Evolutionary conservation across 1,140 invertebrate genomes (phyloP), one percentile per base, ranked within the genome.

Genomic region (Leptinotarsa undecemlineata): DNA sequence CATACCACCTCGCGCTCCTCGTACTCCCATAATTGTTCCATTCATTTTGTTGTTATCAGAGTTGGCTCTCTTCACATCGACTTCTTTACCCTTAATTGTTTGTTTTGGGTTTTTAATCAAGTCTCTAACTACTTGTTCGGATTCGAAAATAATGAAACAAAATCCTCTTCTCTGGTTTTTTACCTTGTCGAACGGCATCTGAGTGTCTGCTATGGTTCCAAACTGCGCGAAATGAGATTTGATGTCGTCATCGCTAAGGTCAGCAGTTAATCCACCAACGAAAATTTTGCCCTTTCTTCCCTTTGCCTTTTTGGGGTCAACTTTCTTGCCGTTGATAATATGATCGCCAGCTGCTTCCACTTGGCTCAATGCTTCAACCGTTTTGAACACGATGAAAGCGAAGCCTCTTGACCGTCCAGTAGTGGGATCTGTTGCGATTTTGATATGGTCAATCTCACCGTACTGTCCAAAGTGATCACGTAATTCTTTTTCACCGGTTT

Each of bases 171-270:
- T 91, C 85, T 97, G 95, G 82, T 96, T 97, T 88, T 98, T 98
- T 85, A 92, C 92, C 85, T 98, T 98, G 83, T 98, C 96, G 84
- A 96, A 97, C 70, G 97, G 96, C 91, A 97, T 95, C 87, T 98
- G 96, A 71, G 98, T 90, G 80, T 98, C 95, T 69, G 95, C 91
- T 19, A 62, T 62, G n/a, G 60, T 62, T n/a, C 60, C 60, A 21
- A 62, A 62, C 20, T 62, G 60, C 1, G 60, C 60, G 20, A 62
- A 62, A 21, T 62, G 60, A 21, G 5, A 19, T 62, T 62, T 62
- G 60, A 62, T 62, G 11, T 62, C 60, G 60, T 62, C 60, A 21
- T 62, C 60, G 13, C 13, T 62, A 8, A 33, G 1, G 6, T 33
- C 33, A 33, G 6, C 6, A 2, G 33, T 33, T 8, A 33, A 33